Base-by-base conservation (phyloP, 2,797 vertebrate genomes). In the Notoglanidium macrostoma region DNA sequence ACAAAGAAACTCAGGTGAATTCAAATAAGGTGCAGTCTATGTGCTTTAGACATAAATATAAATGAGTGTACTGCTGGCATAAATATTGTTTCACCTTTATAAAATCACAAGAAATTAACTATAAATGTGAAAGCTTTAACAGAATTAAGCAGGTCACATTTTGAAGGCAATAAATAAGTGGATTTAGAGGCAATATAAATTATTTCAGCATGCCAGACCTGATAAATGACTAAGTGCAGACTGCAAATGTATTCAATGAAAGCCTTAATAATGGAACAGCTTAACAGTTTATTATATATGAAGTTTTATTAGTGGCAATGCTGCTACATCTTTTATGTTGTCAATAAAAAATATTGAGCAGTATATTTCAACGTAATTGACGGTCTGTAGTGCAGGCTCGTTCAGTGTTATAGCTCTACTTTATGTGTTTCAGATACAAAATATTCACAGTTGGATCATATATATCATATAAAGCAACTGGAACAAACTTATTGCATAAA, bases 71-170 rank as follows among this genome's bases (percentile, higher is more conserved):
- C n/a, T 59, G 54, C 8, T 12, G 29, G 19, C 54, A 79, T 79
- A 9, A 79, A 59, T 57, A 59, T 35, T 57, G 51, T 57, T 78
- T 78, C 19, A 57, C 32, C 54, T 59, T 21, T 59, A 23, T 40
- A 79, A 59, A 79, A 21, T 35, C 76, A 23, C 32, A 57, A 55
- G 1, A 79, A 57, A 51, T 35, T 35, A 57, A 14, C 32, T 57
- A 11, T 29, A 83, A 84, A 86, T 73, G 51, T 68, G 76, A 82
- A 55, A 59, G 70, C 85, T 83, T 83, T 86, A 89, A 89, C 76
- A 85, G 32, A 77, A 86, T 85, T 79, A 84, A 65, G 21, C 70
- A 82, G 85, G 70, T 74, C 44, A 86, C 67, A 79, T 46, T 83
- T 83, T 87, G 73, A 26, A 89, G 77, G 35, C 26, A 10, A 15